These are phyloP conservation scores for Capitulum mitella DNA, from an alignment of 2,888 invertebrate species.

Conservation along the genomic window DNA sequence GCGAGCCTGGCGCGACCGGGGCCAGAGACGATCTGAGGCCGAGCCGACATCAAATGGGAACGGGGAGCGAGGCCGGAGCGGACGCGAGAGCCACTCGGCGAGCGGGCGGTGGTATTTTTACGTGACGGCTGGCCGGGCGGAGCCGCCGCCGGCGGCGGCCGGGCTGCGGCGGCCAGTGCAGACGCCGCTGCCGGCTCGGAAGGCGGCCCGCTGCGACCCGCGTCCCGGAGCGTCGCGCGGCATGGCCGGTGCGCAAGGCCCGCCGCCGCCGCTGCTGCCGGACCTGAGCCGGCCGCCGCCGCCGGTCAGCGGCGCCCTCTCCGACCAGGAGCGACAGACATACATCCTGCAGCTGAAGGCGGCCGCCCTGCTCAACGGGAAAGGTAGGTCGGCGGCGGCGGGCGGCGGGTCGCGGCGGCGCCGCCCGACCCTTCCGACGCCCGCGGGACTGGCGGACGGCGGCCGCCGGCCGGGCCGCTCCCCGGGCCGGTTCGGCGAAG, in stretches of 20 bases:
- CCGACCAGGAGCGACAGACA: neutral
- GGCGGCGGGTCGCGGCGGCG: no score
- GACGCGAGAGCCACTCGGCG: no score
- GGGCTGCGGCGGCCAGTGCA: neutral
- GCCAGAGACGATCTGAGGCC: no score
- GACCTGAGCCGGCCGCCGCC: neutral
- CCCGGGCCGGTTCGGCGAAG: no score
- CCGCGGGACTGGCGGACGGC: no score
- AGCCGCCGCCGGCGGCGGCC: neutral
- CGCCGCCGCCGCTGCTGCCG: neutral
- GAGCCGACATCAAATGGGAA: no score
- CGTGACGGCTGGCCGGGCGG: neutral
- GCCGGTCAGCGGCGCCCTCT: neutral
- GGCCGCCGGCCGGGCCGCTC: no score
- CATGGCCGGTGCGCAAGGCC: neutral
- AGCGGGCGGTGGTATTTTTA: neutral
- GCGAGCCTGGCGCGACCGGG: no score
- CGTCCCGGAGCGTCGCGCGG: no score
- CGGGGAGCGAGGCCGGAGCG: no score
- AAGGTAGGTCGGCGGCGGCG: neutral
- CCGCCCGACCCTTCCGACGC: no score
- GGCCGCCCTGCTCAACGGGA: neutral
- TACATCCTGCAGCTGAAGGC: slow-evolving; percentile 10
- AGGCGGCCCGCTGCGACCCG: no score
- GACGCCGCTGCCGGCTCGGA: neutral